A percentile compares a stretch with the other conserved stretches of the same genome.
These are phyloP conservation scores for Drosophila athabasca DNA, from an alignment of 1,140 invertebrate species.

Conservation along the genomic window DNA sequence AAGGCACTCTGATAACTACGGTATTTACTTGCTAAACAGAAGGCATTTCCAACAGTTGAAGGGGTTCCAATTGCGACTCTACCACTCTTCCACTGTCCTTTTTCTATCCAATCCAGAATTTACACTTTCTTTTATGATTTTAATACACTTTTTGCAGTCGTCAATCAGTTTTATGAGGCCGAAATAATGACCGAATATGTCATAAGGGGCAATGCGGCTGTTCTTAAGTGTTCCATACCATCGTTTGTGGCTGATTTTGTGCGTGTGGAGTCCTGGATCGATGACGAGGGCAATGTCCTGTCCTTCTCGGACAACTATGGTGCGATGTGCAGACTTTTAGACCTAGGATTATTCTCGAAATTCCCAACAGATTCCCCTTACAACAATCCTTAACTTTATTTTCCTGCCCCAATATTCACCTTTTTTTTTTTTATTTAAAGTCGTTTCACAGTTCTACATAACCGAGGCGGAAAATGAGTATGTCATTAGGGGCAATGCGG, in stretches of 20 bases:
- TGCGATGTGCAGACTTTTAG: conserved; percentile 59
- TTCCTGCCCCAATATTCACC: conserved; percentile 13
- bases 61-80: conserved; percentile 3
- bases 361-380: neutral
- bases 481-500: conserved; percentile 95
- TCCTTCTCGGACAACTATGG: conserved; percentile 86
- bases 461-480: conserved; percentile 97
- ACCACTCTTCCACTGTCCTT: neutral
- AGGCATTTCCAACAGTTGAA: conserved; percentile 5
- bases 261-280: conserved; percentile 90
- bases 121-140: conserved; percentile 33
- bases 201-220: conserved; percentile 91
- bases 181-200: conserved; percentile 91
- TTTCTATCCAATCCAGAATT: conserved; percentile 12
- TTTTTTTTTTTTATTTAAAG: conserved; percentile 84
- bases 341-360: conserved; percentile 34
- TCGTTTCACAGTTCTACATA: conserved; percentile 93
- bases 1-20: conserved; percentile 84
- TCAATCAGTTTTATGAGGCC: conserved; percentile 92
- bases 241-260: conserved; percentile 93
- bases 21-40: conserved; percentile 61
- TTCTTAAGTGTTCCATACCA: conserved; percentile 92
- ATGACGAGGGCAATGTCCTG: conserved; percentile 87
- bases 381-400: neutral
- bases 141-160: conserved; percentile 86